Percentiles rank a stretch among this genome's conserved stretches.
These are phyloP conservation scores for Oryctes rhinoceros DNA, from an alignment of 1,140 invertebrate genomes.

Conservation along the genomic window DNA sequence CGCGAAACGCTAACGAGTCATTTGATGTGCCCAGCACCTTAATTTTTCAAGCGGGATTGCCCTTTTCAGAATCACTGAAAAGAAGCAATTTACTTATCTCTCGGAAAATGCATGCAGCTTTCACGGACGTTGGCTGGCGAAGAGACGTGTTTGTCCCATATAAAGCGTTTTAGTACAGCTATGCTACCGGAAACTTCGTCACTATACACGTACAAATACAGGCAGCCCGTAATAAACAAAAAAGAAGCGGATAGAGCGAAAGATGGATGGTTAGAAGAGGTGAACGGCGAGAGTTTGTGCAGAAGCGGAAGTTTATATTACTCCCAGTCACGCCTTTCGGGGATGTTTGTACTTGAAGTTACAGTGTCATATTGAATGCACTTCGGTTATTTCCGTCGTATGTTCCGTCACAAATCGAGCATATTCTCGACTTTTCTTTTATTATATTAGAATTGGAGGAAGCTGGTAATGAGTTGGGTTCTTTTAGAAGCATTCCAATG, in stretches of 20 bases:
- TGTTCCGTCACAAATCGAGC: neutral
- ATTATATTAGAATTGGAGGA: neutral
- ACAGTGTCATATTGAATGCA: neutral
- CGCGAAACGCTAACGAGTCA: slow-evolving; percentile 20
- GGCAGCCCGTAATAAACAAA: neutral
- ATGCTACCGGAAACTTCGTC: neutral
- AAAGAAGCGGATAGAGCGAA: neutral
- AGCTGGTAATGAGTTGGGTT: neutral
- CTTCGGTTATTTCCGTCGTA: neutral
- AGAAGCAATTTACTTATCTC: slow-evolving; percentile 22
- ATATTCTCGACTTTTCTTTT: neutral
- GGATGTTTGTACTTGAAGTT: neutral
- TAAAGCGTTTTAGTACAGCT: neutral
- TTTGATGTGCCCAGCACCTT: slow-evolving; percentile 20
- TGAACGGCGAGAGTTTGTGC: neutral
- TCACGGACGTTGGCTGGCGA: neutral
- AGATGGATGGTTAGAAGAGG: neutral
- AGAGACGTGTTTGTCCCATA: slow-evolving; percentile 12
- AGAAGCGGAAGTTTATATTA: neutral
- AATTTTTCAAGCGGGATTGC: slow-evolving; percentile 18
- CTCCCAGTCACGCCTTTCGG: neutral
- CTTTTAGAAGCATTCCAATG: too few relatives aligned
- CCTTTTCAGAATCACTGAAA: slow-evolving; percentile 21
- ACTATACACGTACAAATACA: neutral
- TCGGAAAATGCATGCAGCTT: slow-evolving; percentile 3